Evolutionary conservation across 2,888 invertebrate genomes (phyloP), one percentile per base, ranked within the genome.

Genomic region (Amaurobius ferox): DNA sequence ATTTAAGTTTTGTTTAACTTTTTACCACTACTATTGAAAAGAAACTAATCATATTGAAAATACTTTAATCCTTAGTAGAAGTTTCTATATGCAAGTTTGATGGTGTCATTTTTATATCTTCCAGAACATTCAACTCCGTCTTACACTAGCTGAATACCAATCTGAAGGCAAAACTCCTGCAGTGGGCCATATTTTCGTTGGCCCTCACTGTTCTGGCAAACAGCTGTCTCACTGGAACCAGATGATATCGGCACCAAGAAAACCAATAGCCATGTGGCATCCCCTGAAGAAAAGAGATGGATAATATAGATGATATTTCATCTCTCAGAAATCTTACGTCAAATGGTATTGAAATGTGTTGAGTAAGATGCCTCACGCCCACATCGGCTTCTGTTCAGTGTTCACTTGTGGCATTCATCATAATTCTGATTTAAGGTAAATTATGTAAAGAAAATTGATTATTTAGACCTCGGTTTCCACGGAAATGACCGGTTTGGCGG

Each of bases 191-290:
- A 94, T 96, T 76, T 95, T 96, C 87, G 94, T 96, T 19, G 95
- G 96, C 29, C 93, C 95, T 48, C 94, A 94, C 90, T 94, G 95
- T 16, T 93, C 94, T 48, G 96, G 96, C 79, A 93, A 95, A 90
- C 94, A 95, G 0, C 90, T 95, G 73, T 94, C 94, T 29, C 96
- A 96, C 90, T 96, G 96, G 96, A 94, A 95, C 90, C 95, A 96
- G 92, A 96, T 96, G 96, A 93, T 96, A 90, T 93, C 94, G 40
- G 94, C 95, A 23, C 92, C 95, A 66, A 93, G 96, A 88, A 95
- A 95, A 90, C 96, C 96, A 0, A 94, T 95, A 9, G 95, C 95
- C 39, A 96, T 96, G 95, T 96, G 96, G 96, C 96, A 96, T 91
- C 94, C 94, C 40, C 92, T 96, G 62, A 92, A 95, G 70, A 91